Conservation (phyloP, 1,140 invertebrate species). For the Papilio glaucus region DNA sequence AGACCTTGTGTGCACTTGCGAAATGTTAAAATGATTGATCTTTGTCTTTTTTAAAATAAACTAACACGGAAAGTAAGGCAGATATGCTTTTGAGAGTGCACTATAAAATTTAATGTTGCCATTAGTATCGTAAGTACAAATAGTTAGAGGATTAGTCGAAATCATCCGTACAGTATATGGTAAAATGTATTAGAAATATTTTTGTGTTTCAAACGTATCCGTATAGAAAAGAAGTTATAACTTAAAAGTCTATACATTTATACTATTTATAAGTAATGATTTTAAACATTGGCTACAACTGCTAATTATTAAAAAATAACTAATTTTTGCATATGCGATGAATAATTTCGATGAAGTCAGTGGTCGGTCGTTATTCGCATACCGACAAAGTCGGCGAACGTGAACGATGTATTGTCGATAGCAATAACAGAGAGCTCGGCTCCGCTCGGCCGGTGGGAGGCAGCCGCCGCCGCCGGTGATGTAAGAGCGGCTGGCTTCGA, state of each 20-base stretch:
- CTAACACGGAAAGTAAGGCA: too few species aligned
- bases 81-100: too few species aligned
- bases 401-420: slow-evolving; percentile 38
- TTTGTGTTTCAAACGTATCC: too few species aligned
- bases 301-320: neutral
- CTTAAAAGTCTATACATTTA: neutral
- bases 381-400: slow-evolving; percentile 28
- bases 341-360: slow-evolving; percentile 44
- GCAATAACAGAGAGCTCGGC: slow-evolving; percentile 45
- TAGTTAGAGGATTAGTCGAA: too few species aligned
- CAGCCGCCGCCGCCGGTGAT: slow-evolving; percentile 61
- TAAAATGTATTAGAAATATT: too few species aligned
- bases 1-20: too few species aligned
- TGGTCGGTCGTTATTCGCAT: slow-evolving; percentile 26
- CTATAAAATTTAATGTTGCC: too few species aligned
- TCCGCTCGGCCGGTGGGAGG: slow-evolving; percentile 57
- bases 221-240: too few species aligned
- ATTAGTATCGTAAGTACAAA: too few species aligned
- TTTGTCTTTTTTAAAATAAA: too few species aligned
- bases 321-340: slow-evolving; percentile 33
- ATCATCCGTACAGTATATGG: too few species aligned
- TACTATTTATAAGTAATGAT: neutral
- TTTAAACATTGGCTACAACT: neutral
- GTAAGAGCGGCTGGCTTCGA: slow-evolving; percentile 75
- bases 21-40: too few species aligned